phyloP scores from a whole-genome alignment of 2,888 invertebrate species.

The Colostygia pectinataria region DNA sequence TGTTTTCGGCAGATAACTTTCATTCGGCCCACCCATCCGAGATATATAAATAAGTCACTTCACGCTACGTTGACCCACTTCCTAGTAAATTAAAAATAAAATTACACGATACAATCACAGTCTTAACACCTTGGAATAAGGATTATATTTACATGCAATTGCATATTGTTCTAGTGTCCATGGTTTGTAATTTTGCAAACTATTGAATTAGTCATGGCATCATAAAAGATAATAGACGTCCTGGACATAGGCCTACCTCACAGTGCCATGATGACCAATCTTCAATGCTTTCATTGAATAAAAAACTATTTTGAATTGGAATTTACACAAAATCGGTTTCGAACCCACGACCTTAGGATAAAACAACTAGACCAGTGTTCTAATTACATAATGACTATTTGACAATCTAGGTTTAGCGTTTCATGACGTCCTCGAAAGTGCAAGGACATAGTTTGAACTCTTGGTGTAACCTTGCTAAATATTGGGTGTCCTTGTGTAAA shows the following conservation, averaged over 20 bases:
- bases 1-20: conserved; percentile 9
- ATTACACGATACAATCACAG: conserved; percentile 9
- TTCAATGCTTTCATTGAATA: too few species aligned
- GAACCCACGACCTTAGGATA: too few species aligned
- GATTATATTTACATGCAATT: conserved; percentile 1
- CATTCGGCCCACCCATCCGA: conserved; percentile 17
- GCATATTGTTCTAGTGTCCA: conserved; percentile 1
- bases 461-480: conserved; percentile 2
- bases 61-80: conserved; percentile 22
- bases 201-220: neutral
- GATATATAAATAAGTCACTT: conserved; percentile 17
- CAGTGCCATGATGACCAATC: too few species aligned
- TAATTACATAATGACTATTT: too few species aligned
- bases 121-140: conserved; percentile 5
- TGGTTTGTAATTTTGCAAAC: neutral
- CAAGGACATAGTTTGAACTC: conserved; percentile 10
- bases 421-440: neutral
- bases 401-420: neutral
- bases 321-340: too few species aligned
- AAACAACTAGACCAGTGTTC: too few species aligned
- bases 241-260: too few species aligned
- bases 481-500: neutral
- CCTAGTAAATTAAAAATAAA: conserved; percentile 19
- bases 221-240: too few species aligned
- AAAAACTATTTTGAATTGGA: too few species aligned